Conservation (phyloP, 2,888 invertebrate genomes). For the Drosophila mimica region DNA sequence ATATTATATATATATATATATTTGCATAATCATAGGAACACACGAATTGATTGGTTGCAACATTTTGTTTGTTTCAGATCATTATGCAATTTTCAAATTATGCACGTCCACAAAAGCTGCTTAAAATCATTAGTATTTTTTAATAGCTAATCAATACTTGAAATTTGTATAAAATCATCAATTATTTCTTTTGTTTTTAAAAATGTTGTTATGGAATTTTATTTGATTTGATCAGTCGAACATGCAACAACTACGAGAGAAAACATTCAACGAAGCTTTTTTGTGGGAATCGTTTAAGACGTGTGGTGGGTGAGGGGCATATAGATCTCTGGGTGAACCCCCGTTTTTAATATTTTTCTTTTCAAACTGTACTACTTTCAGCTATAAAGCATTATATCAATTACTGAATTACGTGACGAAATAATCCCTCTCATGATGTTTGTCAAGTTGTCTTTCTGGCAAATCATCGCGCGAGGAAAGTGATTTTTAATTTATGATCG, state of each 20-base stretch:
- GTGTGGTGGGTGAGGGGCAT: not conserved
- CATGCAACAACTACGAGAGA: not conserved
- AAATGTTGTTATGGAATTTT: not conserved
- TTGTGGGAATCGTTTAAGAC: not conserved
- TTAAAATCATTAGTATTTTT: not conserved
- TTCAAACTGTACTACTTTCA: not conserved
- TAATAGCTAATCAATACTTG: not conserved
- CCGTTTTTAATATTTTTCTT: not conserved
- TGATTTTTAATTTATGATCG: slow-evolving; percentile 23
- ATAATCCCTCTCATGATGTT: slow-evolving; percentile 14
- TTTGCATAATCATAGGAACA: not conserved
- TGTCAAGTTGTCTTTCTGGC: slow-evolving; percentile 2
- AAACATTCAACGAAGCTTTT: not conserved
- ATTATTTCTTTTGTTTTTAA: not conserved
- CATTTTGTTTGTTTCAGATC: not conserved
- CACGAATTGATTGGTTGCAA: not conserved
- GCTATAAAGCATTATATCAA: not conserved
- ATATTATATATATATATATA: not conserved
- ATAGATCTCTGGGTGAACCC: not conserved
- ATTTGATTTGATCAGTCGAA: not conserved
- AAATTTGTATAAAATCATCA: not conserved
- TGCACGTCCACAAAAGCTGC: not conserved
- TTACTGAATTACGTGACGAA: not conserved
- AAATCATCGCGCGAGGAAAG: slow-evolving; percentile 3
- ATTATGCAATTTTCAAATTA: slow-evolving; percentile 18